phyloP scores from a whole-genome alignment of 2,888 invertebrate genomes.

The Cartodere bifasciata region DNA sequence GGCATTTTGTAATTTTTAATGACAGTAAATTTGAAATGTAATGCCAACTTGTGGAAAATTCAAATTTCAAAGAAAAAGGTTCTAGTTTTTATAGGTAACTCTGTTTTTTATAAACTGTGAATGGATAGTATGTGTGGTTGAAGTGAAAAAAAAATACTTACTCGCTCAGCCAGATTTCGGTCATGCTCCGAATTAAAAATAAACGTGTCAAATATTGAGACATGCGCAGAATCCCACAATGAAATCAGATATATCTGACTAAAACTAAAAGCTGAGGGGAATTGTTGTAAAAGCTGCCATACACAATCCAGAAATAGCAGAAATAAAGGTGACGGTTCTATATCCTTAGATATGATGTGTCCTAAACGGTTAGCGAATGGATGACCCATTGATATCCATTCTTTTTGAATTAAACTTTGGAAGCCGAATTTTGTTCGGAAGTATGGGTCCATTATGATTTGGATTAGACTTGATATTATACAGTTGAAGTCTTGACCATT shows the following conservation, averaged over 20 bases:
- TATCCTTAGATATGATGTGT: slow-evolving; percentile 47
- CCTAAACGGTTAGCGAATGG: slow-evolving; percentile 53
- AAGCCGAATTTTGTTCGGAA: slow-evolving; percentile 76
- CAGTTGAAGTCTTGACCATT: slow-evolving; percentile 83
- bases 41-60: too few species aligned
- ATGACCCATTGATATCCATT: slow-evolving; percentile 90
- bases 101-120: too few species aligned
- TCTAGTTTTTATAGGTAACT: too few species aligned
- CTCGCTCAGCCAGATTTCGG: slow-evolving; percentile 52
- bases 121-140: too few species aligned
- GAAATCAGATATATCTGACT: slow-evolving; percentile 86
- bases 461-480: slow-evolving; percentile 73
- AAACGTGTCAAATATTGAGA: slow-evolving; percentile 87
- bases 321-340: slow-evolving; percentile 72
- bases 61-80: too few species aligned
- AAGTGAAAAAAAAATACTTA: slow-evolving; percentile 29
- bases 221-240: slow-evolving; percentile 79
- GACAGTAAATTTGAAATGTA: too few species aligned
- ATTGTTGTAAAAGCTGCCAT: slow-evolving; percentile 84
- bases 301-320: slow-evolving; percentile 86
- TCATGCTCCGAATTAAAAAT: slow-evolving; percentile 79
- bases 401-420: slow-evolving; percentile 83
- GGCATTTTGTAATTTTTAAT: too few species aligned
- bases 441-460: slow-evolving; percentile 74
- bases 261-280: slow-evolving; percentile 81